Base-by-base conservation (phyloP, 2,888 invertebrate species). In the Ceramica pisi region DNA sequence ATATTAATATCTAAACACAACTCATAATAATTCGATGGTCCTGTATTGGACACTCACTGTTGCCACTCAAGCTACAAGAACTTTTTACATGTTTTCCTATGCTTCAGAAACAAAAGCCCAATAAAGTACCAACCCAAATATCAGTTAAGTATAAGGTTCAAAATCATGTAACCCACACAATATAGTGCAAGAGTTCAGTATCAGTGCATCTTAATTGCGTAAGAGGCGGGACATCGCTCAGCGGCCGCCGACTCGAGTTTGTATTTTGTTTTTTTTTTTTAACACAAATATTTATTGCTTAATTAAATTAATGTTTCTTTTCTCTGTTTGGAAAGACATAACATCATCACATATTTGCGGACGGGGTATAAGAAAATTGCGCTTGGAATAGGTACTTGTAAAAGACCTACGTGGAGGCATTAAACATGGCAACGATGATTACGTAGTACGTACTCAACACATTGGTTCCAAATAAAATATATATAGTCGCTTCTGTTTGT, bases 151-250 rank as follows among this genome's bases (percentile, higher is more conserved):
- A 63, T 76, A 81, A 71, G 78, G 78, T 69, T 75, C 62, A 80
- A 76, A 76, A n/a, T 81, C 21, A 63, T 63, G 16, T 56, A 73
- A 60, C 67, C 7, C 61, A 26, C 21, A 75, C 60, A 75, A 81
- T 82, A 71, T 84, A 81, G 84, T 79, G 60, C 79, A 78, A 67
- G 72, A 76, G 50, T 66, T 71, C 53, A 68, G 63, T 85, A 84
- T 84, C 84, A 48, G 75, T 80, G 68, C 78, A 84, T 85, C 84
- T 83, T 85, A 84, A 85, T 85, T 85, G 77, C 74, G 72, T 78
- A 82, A 85, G 72, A 72, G 81, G 69, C 75, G 72, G 72, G 78
- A 80, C 82, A 82, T 83, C 74, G 78, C 69, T 82, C 77, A 78
- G 68, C 69, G 67, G 61, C 50, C 63, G 78, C 72, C 62, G 71